Base-by-base conservation (phyloP, 2,113 vertebrate genomes). In the Sebastes schlegelii region DNA sequence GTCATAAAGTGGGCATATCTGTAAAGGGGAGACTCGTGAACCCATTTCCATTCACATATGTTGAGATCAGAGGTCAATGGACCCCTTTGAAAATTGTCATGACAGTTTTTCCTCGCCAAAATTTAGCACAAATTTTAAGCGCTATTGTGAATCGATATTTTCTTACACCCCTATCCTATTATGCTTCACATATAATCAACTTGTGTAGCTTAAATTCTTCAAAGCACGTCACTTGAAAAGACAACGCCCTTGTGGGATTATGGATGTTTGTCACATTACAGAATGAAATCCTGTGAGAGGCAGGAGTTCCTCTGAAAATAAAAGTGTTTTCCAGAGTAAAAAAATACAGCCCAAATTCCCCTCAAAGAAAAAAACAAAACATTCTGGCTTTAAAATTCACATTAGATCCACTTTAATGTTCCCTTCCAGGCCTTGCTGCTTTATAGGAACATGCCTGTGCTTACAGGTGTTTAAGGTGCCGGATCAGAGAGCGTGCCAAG, bases 391-490 rank as follows among this genome's bases (percentile, higher is more conserved):
- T 23, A 40, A 64, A 69, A 23, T 5, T 12, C 8, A 5, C 21
- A 10, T 19, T 23, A 46, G 8, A 40, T 79, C 21, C 4, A 46
- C 43, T 60, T 55, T 9, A 64, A 42, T 13, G 34, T 63, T 70
- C 60, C 21, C 45, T 65, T 54, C 66, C 45, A 23, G 0, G 19
- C 61, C 17, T 4, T 8, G 19, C 57, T 74, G 6, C 40, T 26
- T 67, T 66, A 45, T 5, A 77, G 51, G n/a, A 79, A n/a, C 52
- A 49, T 19, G 14, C 34, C 54, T 14, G 58, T 12, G 43, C 34
- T 61, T 43, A 80, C 82, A 85, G 76, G 62, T 77, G 74, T 79
- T 85, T 17, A 58, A 78, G 14, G 55, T 61, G 52, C 43, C 0
- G 16, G 14, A 13, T 48, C 45, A 26, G 46, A 6, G 3, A 17